Evolutionary conservation across 2,797 vertebrate genomes (phyloP), one percentile per base, ranked within the genome.

Genomic region (Pogonophryne albipinna): DNA sequence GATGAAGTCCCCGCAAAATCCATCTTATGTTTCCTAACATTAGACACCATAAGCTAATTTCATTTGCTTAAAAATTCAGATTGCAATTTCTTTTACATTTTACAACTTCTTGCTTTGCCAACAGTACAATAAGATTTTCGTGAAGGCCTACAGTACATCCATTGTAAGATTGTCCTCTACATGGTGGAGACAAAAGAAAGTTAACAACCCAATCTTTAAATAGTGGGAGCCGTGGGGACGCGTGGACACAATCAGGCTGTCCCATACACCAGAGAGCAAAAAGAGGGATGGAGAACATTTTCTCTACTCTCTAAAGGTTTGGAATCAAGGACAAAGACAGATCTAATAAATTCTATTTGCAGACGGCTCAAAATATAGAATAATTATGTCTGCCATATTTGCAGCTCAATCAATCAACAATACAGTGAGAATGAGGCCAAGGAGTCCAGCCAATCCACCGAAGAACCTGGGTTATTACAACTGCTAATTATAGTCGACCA

Each of bases 271-370:
- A 92, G 91, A 91, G 90, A 89, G 87, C 68, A 46, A 59, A 74
- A 70, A 75, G 67, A 74, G 64, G 87, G 91, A 87, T 85, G 78
- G 65, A 89, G 86, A 87, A 80, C 89, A 86, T 90, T 89, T 78
- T 58, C 52, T 74, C 83, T 77, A 85, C 85, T 93, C 92, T 93
- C 91, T 88, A 78, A 92, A 91, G 91, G 86, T 79, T 89, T 89
- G 86, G 79, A 91, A 92, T 90, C 92, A 93, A 93, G 92, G 93
- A 94, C 92, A 91, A 86, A 89, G 91, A 92, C 87, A 92, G 87
- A 93, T 93, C 92, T 93, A 94, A 93, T 93, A 94, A 92, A 87
- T 94, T 93, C 91, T 94, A 93, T 93, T 94, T 92, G 87, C 92
- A 94, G 92, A 92, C 85, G 13, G 88, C 85, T 91, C 84, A 92